phyloP scores from a whole-genome alignment of 1,140 invertebrate species.

The Leptinotarsa lineolata region DNA sequence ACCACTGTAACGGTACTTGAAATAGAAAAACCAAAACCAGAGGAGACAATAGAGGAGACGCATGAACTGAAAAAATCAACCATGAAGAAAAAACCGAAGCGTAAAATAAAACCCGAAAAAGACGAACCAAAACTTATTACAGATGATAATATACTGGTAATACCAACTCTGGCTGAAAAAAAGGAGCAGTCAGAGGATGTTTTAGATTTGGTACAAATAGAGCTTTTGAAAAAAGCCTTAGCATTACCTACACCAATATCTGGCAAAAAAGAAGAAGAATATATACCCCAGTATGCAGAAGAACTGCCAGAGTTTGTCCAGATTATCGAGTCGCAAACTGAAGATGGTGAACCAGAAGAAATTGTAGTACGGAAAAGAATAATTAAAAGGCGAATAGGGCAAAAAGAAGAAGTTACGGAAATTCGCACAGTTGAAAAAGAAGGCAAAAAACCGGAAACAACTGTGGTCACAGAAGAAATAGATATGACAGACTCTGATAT shows the following conservation, averaged over 20 bases:
- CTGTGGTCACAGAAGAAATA: conserved; percentile 31
- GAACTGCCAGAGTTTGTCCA: conserved; percentile 43
- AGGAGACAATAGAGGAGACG: conserved; percentile 52
- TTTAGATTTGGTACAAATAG: conserved; percentile 44
- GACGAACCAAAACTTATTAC: conserved; percentile 41
- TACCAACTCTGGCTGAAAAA: conserved; percentile 31
- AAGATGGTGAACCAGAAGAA: conserved; percentile 48
- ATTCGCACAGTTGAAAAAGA: conserved; percentile 53
- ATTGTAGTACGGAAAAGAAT: conserved; percentile 51
- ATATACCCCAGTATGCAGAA: conserved; percentile 47
- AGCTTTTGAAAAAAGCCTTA: conserved; percentile 32
- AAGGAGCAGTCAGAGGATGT: conserved; percentile 28
- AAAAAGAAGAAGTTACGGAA: conserved; percentile 52
- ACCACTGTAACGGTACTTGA: conserved; percentile 52
- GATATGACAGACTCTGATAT: background rate
- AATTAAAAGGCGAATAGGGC: conserved; percentile 49
- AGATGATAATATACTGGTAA: conserved; percentile 40
- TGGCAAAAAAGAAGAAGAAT: conserved; percentile 49
- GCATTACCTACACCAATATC: conserved; percentile 39
- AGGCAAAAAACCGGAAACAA: conserved; percentile 35
- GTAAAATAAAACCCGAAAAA: conserved; percentile 45
- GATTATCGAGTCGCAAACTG: conserved; percentile 20
- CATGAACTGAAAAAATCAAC: conserved; percentile 1
- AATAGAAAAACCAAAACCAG: conserved; percentile 48
- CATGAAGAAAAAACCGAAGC: conserved; percentile 50